Base-by-base conservation (phyloP, 2,113 vertebrate genomes). In the Prunella fulvescens region DNA sequence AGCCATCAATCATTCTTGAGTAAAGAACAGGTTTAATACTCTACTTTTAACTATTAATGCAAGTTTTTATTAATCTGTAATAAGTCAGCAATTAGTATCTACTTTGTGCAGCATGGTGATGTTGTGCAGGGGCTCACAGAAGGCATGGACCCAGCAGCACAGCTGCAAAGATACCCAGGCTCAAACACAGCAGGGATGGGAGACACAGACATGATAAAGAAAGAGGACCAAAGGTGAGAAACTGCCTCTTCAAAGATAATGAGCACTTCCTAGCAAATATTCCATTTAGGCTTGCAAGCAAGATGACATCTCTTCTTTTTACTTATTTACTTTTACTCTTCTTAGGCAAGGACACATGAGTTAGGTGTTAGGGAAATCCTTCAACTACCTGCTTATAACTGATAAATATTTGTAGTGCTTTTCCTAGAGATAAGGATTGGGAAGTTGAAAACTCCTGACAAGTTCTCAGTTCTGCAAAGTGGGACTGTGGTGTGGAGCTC, bases 31-130 rank as follows among this genome's bases (percentile, higher is more conserved):
- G 76, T 90, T 62, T 96, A 95, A 97, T 93, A 96, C 92, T 89
- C 96, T 95, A 97, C 93, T 97, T 96, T 97, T 96, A 98, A 97
- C 95, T 97, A 97, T 97, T 96, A 97, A 97, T 97, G 95, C 88
- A 97, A 97, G 97, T 98, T 98, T 97, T 95, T 96, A 90, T 94
- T 91, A 15, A n/a, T 54, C 86, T 85, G 62, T 96, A 97, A 88
- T 97, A 97, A 96, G 96, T 95, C 92, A 96, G 94, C 91, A 94
- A 97, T 72, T 11, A 93, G 67, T 90, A 93, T 94, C 70, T 79
- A 7, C 69, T 62, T 25, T 48, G 72, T 83, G 66, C 37, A 62
- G 86, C 66, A 86, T 7, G 10, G 64, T 51, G 66, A 82, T 89
- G 85, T 80, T 94, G 77, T 90, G 51, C 74, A 77, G 90, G 57